These are phyloP conservation scores for Drosophila dives DNA, from an alignment of 2,888 invertebrate species.

Conservation along the genomic window DNA sequence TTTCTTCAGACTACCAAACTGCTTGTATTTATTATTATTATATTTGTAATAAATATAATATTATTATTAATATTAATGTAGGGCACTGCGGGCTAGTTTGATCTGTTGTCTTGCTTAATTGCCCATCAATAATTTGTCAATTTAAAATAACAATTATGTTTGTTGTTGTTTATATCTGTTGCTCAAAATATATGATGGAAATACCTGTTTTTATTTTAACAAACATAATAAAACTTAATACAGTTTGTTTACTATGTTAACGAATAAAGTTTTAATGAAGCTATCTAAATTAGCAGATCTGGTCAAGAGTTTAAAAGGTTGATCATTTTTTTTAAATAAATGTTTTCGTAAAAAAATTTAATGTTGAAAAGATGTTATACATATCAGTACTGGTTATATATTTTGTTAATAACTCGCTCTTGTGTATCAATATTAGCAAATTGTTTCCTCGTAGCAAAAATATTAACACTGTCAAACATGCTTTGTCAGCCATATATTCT, in stretches of 20 bases:
- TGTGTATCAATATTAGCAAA: neutral
- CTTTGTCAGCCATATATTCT: conserved; percentile 1
- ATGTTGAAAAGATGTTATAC: neutral
- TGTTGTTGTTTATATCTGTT: neutral
- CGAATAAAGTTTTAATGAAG: conserved; percentile 21
- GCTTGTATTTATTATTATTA: neutral
- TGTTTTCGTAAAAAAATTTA: neutral
- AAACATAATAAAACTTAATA: neutral
- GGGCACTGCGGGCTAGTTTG: neutral
- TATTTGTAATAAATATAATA: neutral
- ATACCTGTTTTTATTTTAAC: neutral
- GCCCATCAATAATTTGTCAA: neutral
- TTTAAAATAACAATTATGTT: neutral
- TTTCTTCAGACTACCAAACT: neutral
- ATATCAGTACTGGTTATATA: neutral
- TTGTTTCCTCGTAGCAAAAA: conserved; percentile 21
- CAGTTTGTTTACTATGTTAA: neutral
- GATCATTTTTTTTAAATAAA: neutral
- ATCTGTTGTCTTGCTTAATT: neutral
- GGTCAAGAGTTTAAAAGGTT: neutral
- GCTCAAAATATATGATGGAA: neutral
- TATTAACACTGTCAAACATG: conserved; percentile 18
- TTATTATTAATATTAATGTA: neutral
- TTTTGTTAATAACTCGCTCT: neutral
- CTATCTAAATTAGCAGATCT: neutral